These are phyloP conservation scores for Falcaria lacertinaria DNA, from an alignment of 2,888 invertebrate genomes.

Conservation along the genomic window DNA sequence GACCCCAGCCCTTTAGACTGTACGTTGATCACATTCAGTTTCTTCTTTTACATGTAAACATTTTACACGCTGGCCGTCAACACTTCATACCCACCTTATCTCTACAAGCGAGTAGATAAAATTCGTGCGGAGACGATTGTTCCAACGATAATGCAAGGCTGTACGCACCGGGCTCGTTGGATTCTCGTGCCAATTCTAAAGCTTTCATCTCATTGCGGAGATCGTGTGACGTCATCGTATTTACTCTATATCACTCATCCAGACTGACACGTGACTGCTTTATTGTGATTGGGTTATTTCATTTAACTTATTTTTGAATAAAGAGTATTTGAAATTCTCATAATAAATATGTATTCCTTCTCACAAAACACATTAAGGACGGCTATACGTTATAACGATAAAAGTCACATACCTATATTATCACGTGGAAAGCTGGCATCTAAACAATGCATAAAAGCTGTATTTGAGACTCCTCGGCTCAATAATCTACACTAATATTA, in stretches of 20 bases:
- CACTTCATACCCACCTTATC: constrained; percentile 21
- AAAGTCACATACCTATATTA: no score
- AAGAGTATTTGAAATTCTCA: no score
- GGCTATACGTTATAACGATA: no score
- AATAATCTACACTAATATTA: no score
- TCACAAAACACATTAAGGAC: no score
- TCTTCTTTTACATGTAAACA: no score
- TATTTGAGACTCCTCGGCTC: no score
- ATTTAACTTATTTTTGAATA: background rate
- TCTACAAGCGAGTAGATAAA: constrained; percentile 22
- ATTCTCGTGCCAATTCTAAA: constrained; percentile 15
- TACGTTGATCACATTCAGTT: no score
- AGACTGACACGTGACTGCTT: background rate
- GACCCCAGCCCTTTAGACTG: no score
- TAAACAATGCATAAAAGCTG: no score
- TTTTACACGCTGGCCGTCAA: constrained; percentile 1
- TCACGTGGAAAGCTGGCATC: no score
- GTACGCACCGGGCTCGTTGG: constrained; percentile 11
- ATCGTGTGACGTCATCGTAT: background rate
- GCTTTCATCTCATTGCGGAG: constrained; percentile 1
- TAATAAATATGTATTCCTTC: background rate
- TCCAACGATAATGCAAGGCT: constrained; percentile 32
- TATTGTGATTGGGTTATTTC: background rate
- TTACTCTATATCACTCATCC: background rate
- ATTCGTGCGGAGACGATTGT: constrained; percentile 38